Evolutionary conservation across 2,113 vertebrate genomes (phyloP).

Genomic region (Malurus alboscapulatus): DNA sequence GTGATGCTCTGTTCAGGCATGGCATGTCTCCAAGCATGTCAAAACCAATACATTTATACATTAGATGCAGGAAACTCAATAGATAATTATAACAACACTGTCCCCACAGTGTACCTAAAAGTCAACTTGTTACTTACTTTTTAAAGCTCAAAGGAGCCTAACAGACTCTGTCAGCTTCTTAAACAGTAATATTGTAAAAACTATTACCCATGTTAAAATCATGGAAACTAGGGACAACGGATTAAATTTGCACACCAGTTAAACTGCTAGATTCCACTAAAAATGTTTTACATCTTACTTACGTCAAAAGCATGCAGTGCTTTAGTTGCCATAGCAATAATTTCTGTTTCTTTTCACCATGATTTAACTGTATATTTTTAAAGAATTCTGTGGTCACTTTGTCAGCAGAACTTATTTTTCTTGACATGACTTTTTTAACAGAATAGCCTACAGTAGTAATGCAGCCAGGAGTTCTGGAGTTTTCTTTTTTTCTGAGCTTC

Average conservation of each 20-base stretch:
- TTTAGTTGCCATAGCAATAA: conserved; percentile 35
- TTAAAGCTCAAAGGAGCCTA: background rate
- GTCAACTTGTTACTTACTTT: background rate
- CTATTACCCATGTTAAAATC: background rate
- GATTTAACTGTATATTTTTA: background rate
- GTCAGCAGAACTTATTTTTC: conserved; percentile 19
- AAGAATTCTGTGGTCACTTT: background rate
- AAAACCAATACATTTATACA: background rate
- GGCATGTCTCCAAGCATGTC: background rate
- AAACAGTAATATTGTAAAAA: background rate
- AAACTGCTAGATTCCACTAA: background rate
- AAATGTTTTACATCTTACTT: background rate
- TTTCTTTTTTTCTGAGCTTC: background rate
- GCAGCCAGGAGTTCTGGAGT: background rate
- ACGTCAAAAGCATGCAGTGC: background rate
- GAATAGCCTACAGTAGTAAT: background rate
- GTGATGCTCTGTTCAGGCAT: background rate
- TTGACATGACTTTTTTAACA: background rate
- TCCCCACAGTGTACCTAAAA: background rate
- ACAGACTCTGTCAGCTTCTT: background rate
- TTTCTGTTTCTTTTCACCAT: background rate
- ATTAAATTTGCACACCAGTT: background rate
- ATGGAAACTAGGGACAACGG: background rate
- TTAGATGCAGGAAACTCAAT: background rate
- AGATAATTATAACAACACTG: background rate